These are phyloP conservation scores for Carposina sasakii DNA, from an alignment of 1,140 invertebrate genomes.

Conservation along the genomic window DNA sequence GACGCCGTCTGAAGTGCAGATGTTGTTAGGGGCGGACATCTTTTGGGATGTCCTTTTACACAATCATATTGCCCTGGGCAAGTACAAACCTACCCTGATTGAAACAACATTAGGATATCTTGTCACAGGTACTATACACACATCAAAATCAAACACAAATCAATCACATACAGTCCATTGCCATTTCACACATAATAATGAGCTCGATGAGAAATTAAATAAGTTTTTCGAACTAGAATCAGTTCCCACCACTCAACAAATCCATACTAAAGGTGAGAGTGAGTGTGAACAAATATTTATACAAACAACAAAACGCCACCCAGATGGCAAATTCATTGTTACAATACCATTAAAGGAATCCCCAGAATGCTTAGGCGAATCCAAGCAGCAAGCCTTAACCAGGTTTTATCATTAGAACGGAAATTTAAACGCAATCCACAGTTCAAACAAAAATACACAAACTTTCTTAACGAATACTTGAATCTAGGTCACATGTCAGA, in stretches of 20 bases:
- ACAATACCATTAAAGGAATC: not conserved
- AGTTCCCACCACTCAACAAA: not conserved
- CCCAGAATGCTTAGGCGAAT: not conserved
- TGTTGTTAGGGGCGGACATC: slow-evolving; percentile 2
- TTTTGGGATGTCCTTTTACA: not conserved
- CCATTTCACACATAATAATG: not conserved
- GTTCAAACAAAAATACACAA: not conserved
- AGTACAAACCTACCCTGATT: not conserved
- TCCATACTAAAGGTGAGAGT: not conserved
- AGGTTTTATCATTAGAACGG: slow-evolving; percentile 1
- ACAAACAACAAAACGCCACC: not conserved
- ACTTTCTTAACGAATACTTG: not conserved
- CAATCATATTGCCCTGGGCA: not conserved
- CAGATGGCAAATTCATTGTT: not conserved
- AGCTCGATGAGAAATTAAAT: not conserved
- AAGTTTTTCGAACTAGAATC: not conserved
- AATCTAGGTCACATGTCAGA: slow-evolving; percentile 9
- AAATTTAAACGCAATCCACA: slow-evolving; percentile 4
- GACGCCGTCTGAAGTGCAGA: slow-evolving; percentile 7
- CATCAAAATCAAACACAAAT: not conserved
- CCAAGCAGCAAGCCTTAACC: not conserved
- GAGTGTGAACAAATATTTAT: slow-evolving; percentile 1
- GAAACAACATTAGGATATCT: not conserved
- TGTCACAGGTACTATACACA: not conserved
- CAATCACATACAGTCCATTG: not conserved